Conservation (phyloP, 2,113 vertebrate genomes). For the Picathartes gymnocephalus region DNA sequence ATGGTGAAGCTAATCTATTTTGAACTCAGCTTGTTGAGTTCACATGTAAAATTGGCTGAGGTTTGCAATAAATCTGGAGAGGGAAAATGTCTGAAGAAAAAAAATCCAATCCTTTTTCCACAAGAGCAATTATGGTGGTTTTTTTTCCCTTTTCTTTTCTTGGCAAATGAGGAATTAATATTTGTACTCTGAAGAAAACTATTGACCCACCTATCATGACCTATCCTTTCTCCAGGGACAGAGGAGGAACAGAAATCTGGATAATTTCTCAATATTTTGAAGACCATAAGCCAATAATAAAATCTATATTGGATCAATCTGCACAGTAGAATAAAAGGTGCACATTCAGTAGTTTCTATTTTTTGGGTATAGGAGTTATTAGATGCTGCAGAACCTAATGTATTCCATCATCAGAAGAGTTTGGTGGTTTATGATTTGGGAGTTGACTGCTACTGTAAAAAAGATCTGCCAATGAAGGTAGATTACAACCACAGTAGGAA, state of each 20-base stretch:
- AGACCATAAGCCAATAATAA: neutral
- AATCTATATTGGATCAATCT: neutral
- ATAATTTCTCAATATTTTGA: neutral
- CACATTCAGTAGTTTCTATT: neutral
- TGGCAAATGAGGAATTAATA: neutral
- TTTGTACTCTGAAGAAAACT: neutral
- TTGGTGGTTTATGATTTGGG: neutral
- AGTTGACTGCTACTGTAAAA: neutral
- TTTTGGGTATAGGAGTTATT: neutral
- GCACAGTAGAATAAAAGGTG: neutral
- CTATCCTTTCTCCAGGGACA: neutral
- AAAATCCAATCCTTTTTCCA: neutral
- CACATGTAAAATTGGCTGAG: neutral
- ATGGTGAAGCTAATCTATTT: neutral
- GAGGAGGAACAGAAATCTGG: neutral
- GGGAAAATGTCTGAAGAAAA: neutral
- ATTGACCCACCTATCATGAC: neutral
- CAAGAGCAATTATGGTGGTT: neutral
- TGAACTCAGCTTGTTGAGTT: neutral
- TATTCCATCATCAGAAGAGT: neutral
- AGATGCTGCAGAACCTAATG: neutral
- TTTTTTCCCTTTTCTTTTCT: neutral
- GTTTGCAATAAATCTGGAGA: neutral
- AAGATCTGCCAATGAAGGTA: neutral
- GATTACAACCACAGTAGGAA: neutral